Evolutionary conservation across 2,888 invertebrate genomes (phyloP).

Genomic region (Quadriops clusia): DNA sequence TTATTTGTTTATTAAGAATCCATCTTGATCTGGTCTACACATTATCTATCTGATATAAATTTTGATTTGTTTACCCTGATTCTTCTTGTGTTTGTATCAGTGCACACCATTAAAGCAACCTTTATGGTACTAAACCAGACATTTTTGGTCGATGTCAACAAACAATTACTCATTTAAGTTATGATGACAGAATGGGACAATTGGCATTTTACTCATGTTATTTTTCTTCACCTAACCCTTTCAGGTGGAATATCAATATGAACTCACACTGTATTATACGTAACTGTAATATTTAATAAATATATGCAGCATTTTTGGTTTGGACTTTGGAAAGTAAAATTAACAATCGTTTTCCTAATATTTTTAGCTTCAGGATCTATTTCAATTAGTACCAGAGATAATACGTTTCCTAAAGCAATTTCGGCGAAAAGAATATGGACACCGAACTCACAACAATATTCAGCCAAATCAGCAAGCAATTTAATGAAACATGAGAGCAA

Average conservation of each 20-base stretch:
- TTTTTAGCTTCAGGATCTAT: constrained; percentile 35
- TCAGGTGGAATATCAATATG: constrained; percentile 4
- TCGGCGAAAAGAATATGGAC: constrained; percentile 27
- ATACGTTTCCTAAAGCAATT: constrained; percentile 28
- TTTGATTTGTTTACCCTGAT: no score
- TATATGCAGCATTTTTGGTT: not conserved
- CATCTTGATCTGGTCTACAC: no score
- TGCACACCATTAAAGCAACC: no score
- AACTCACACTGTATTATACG: constrained; percentile 5
- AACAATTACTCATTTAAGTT: no score
- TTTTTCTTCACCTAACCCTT: constrained; percentile 3
- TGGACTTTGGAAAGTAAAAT: not conserved
- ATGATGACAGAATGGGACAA: no score
- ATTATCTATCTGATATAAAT: no score
- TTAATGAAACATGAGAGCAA: constrained; percentile 19
- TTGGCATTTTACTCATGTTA: no score
- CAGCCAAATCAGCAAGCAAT: constrained; percentile 27
- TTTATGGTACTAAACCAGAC: no score
- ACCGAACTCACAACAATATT: constrained; percentile 21
- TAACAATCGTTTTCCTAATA: not conserved
- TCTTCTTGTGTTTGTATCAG: no score
- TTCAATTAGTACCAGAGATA: constrained; percentile 31
- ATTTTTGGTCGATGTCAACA: no score
- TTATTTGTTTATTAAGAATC: no score
- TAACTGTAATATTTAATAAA: not conserved